These are phyloP conservation scores for Cherax destructor DNA, from an alignment of 1,140 invertebrate genomes.

Conservation along the genomic window DNA sequence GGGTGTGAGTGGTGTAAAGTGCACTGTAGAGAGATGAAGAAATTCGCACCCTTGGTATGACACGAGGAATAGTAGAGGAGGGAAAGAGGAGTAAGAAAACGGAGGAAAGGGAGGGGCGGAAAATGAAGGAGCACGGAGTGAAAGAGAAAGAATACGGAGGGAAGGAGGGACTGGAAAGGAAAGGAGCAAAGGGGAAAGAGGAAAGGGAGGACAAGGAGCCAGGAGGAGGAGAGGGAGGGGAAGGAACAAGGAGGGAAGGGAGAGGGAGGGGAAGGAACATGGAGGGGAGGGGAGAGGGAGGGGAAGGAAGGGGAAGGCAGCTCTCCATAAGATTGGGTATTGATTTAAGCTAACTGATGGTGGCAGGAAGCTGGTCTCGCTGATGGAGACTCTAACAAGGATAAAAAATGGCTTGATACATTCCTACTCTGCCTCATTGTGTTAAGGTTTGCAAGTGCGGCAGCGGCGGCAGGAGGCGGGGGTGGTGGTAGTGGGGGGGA, in stretches of 20 bases:
- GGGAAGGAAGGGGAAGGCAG: neutral
- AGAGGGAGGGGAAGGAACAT: neutral
- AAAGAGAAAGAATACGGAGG: neutral
- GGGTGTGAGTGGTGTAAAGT: too few relatives aligned
- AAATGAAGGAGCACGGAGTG: neutral
- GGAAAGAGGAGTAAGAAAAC: too few relatives aligned
- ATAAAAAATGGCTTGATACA: neutral
- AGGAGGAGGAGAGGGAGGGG: too few relatives aligned
- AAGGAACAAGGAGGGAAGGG: neutral
- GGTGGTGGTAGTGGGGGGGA: too few relatives aligned
- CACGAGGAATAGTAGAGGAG: neutral
- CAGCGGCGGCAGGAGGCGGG: too few relatives aligned
- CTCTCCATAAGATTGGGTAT: slow-evolving; percentile 9
- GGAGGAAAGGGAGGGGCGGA: neutral
- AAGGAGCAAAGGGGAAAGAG: neutral
- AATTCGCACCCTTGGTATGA: too few relatives aligned
- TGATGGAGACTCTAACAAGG: slow-evolving; percentile 1
- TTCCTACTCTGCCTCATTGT: neutral
- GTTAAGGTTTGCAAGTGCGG: neutral
- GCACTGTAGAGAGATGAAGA: too few relatives aligned
- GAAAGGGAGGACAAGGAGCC: too few relatives aligned
- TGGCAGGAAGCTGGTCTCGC: neutral
- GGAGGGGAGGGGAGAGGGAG: too few relatives aligned
- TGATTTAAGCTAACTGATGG: slow-evolving; percentile 10
- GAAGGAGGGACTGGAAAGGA: neutral